A percentile compares a stretch with the other conserved stretches of the same genome.
Conservation (phyloP, 2,888 invertebrate genomes). For the Gymnocheta viridis region DNA sequence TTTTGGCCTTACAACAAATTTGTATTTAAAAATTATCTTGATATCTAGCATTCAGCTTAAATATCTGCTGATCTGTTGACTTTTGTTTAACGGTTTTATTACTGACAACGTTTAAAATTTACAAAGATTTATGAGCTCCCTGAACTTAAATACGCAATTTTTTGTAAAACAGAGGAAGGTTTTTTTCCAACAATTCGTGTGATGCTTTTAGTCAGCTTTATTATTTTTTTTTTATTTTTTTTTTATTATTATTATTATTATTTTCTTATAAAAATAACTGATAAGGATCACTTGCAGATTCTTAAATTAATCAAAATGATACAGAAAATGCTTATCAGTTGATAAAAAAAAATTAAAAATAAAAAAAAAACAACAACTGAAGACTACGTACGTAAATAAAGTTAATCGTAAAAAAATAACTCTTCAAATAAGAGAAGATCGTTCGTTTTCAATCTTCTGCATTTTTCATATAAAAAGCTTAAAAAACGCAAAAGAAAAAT, state of each 20-base stretch:
- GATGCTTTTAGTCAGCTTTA: constrained; percentile 17
- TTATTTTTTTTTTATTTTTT: background rate
- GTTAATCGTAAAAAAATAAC: constrained; percentile 32
- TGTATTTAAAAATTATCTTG: background rate
- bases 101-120: constrained; percentile 41
- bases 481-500: constrained; percentile 21
- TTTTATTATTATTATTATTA: too few species aligned
- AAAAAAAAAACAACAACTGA: background rate
- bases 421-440: background rate
- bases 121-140: constrained; percentile 47
- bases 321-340: constrained; percentile 40
- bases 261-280: constrained; percentile 36
- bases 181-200: constrained; percentile 1
- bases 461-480: constrained; percentile 65
- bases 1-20: background rate
- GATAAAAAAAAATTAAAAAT: constrained; percentile 18
- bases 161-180: background rate
- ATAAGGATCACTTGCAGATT: constrained; percentile 70
- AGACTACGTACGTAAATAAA: constrained; percentile 17
- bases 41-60: background rate
- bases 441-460: constrained; percentile 2
- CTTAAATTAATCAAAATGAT: constrained; percentile 45
- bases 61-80: background rate
- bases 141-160: constrained; percentile 46
- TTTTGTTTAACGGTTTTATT: background rate